These are phyloP conservation scores for Petroica traversi DNA, from an alignment of 2,113 vertebrate species.

Conservation along the genomic window DNA sequence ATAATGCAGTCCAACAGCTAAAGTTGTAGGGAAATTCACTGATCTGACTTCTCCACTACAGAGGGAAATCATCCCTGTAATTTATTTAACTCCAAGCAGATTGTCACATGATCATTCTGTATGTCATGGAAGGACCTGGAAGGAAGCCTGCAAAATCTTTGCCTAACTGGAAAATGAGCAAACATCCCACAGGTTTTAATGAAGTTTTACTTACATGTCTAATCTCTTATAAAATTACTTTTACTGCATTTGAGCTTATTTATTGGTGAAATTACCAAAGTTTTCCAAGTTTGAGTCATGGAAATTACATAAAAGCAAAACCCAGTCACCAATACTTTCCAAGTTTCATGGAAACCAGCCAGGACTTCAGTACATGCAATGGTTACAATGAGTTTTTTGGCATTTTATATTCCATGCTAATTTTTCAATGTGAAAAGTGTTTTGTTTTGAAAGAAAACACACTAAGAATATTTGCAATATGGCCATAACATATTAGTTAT, in stretches of 20 bases:
- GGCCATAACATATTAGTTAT: neutral
- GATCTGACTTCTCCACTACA: neutral
- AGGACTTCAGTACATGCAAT: neutral
- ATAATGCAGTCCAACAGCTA: slow-evolving; percentile 5
- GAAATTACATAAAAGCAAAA: neutral
- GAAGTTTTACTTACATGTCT: neutral
- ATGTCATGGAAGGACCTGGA: neutral
- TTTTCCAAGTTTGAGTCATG: neutral
- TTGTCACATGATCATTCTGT: neutral
- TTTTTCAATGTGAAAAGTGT: neutral
- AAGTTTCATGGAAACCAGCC: neutral
- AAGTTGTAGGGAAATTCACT: neutral
- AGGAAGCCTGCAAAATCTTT: neutral
- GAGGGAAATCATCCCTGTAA: neutral
- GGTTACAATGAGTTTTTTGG: neutral
- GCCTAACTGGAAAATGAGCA: neutral
- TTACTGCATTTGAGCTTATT: neutral
- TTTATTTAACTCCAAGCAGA: neutral
- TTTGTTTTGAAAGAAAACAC: neutral
- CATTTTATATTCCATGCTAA: neutral
- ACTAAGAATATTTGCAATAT: neutral
- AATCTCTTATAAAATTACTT: neutral
- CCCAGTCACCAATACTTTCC: neutral
- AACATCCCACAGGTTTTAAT: neutral
- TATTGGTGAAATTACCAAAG: neutral